A percentile compares a stretch with the other conserved stretches of the same genome.
Conservation (phyloP, 2,797 vertebrate species). For the Sciurus carolinensis region DNA sequence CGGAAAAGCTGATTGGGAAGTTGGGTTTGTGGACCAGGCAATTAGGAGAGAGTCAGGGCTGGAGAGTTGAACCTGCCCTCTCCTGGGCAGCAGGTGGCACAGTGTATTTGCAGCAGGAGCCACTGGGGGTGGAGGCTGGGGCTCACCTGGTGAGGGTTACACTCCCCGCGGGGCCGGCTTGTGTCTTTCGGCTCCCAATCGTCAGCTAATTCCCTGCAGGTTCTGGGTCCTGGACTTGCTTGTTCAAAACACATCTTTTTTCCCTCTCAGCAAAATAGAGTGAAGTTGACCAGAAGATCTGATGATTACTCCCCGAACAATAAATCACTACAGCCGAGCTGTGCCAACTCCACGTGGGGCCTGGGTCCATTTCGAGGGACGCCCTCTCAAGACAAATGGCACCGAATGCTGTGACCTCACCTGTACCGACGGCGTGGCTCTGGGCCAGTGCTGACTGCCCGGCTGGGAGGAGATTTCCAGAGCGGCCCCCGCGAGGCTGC, state of each 20-base stretch:
- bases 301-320: slow-evolving; percentile 70
- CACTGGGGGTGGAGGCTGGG: too few species aligned
- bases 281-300: slow-evolving; percentile 74
- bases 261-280: slow-evolving; percentile 68
- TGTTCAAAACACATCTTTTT: slow-evolving; percentile 67
- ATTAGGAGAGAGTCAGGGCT: background rate
- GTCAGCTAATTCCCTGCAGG: slow-evolving; percentile 79
- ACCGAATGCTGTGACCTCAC: rapidly evolving
- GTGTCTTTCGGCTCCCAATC: slow-evolving; percentile 59
- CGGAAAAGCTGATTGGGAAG: background rate
- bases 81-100: background rate
- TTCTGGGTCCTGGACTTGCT: slow-evolving; percentile 66
- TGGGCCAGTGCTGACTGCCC: background rate
- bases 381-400: slow-evolving; percentile 33
- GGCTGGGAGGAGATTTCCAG: background rate
- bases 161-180: background rate
- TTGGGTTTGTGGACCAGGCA: background rate
- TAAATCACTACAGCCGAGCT: slow-evolving; percentile 63
- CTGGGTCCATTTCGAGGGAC: background rate
- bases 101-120: background rate
- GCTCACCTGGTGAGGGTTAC: background rate
- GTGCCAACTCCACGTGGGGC: background rate
- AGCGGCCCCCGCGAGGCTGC: rapidly evolving
- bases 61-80: background rate
- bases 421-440: background rate